Evolutionary conservation across 2,113 vertebrate genomes (phyloP), one percentile per base, ranked within the genome.

Genomic region (Rhizomys pruinosus): DNA sequence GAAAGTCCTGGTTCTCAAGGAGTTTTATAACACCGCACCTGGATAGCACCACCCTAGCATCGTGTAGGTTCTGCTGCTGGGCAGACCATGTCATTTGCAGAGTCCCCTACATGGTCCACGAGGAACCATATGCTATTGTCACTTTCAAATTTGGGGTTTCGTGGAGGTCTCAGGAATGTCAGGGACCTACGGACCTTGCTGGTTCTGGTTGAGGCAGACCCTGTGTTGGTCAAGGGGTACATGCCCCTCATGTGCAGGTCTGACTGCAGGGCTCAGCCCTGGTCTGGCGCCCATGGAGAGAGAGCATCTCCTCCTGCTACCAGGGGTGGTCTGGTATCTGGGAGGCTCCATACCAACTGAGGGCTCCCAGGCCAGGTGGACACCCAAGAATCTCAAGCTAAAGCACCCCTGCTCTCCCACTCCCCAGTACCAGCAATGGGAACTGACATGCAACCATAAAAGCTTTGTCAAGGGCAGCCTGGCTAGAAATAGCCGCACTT

Each of bases 111-210:
- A 3, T 22, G 29, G 39, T 11, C 2, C 25, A 4, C 3, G 55
- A 5, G 20, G 27, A 34, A 16, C 1, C 9, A 9, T 13, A 9
- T 0, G 1, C 34, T 0, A 1, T 1, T 0, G 1, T 57, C 22
- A 0, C n/a, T 63, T 37, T 23, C 64, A 72, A 3, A 29, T 0
- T 29, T 57, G 74, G 69, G 42, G 2, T 47, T 20, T 44, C 2
- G 0, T 0, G 34, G 19, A 10, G 37, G 16, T 29, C 68, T 93
- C 17, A 0, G 19, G 32, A 34, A 1, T 23, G 68, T 61, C 71
- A 34, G 79, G 69, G 2, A 17, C 47, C 72, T 1, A 0, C 0
- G 29, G 80, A 5, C 27, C 66, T 23, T 7, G 1, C 57, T 11
- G 72, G 71, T 12, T 0, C 15, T 0, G 0, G 5, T 1, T 1